Conservation (phyloP, 2,113 vertebrate species). For the Platichthys flesus region DNA sequence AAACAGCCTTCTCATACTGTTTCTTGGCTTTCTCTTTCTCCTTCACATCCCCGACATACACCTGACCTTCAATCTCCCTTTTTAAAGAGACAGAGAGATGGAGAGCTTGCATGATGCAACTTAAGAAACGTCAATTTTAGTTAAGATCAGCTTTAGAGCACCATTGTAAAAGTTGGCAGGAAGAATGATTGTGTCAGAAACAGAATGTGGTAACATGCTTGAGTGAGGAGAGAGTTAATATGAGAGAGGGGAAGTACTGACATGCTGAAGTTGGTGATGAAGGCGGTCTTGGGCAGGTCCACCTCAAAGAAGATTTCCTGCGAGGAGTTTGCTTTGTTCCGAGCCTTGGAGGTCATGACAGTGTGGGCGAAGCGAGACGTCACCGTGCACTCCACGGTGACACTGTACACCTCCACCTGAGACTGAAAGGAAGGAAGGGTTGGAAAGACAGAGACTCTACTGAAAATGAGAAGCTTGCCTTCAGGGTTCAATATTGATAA, state of each 20-base stretch:
- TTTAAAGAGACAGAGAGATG: constrained; percentile 53
- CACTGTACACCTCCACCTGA: constrained; percentile 78
- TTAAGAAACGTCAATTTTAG: neutral
- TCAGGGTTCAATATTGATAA: no score
- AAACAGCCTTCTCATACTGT: constrained; percentile 90
- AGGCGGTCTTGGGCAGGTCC: constrained; percentile 94
- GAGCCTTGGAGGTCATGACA: constrained; percentile 88
- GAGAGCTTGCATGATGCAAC: constrained; percentile 82
- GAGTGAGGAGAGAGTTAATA: neutral
- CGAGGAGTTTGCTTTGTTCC: constrained; percentile 85
- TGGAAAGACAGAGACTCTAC: neutral
- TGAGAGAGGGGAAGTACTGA: constrained; percentile 69
- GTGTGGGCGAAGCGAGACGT: constrained; percentile 91
- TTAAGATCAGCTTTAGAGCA: neutral
- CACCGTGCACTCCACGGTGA: constrained; percentile 89
- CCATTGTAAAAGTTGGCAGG: no score
- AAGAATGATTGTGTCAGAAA: neutral
- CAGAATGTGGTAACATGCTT: neutral
- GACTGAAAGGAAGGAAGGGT: neutral
- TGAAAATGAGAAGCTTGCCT: no score
- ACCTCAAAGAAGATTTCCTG: constrained; percentile 91
- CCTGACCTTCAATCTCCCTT: constrained; percentile 88
- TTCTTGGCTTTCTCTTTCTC: constrained; percentile 91
- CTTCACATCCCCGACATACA: constrained; percentile 89
- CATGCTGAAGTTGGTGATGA: constrained; percentile 97